Conservation (phyloP, 64 coral and sea anemone species). For the Catalaphyllia jardinei region DNA sequence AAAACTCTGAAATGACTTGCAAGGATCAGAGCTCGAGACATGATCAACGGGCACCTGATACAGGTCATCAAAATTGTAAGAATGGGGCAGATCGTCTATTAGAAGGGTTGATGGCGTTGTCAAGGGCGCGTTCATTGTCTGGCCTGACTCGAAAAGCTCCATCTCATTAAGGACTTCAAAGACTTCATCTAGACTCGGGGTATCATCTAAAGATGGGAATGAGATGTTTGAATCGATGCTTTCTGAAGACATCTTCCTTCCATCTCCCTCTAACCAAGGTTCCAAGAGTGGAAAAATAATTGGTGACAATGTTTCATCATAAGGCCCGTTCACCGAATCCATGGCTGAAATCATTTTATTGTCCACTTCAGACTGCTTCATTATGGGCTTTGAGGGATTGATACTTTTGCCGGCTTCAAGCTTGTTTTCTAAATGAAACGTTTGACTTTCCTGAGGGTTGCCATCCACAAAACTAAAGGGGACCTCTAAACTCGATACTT, state of each 20-base stretch:
- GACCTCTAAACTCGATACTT: too few species aligned
- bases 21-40: neutral
- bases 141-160: neutral
- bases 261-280: neutral
- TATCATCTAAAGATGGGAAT: neutral
- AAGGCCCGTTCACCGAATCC: neutral
- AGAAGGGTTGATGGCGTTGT: neutral
- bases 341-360: neutral
- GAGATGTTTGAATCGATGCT: neutral
- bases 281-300: neutral
- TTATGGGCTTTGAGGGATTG: neutral
- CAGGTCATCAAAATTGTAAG: neutral
- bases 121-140: neutral
- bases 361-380: neutral
- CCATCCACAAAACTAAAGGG: too few species aligned
- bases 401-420: neutral
- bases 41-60: neutral
- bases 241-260: neutral
- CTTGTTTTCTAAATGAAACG: neutral
- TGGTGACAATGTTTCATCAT: neutral
- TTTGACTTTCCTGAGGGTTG: too few species aligned
- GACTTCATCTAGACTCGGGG: neutral
- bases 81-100: neutral
- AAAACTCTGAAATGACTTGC: slow-evolving; percentile 5
- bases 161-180: slow-evolving; percentile 18